Base-by-base conservation (phyloP, 2,797 vertebrate genomes). In the Pipistrellus nathusii region DNA sequence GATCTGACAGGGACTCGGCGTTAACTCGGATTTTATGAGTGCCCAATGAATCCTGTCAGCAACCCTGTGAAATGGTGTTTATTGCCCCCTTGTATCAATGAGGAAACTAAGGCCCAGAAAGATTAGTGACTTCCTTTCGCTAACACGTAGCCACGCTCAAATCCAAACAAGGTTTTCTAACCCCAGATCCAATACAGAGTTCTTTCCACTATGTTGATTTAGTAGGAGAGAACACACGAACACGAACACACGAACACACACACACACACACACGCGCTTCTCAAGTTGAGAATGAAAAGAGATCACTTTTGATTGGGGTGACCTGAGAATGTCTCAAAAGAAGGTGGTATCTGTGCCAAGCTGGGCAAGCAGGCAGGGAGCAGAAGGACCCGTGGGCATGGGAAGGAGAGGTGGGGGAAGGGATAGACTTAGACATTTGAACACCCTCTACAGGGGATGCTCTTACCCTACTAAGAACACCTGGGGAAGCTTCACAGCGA, bases 91-190 rank as follows among this genome's bases (percentile, higher is more conserved):
- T 82, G 78, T n/a, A 55, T 66, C 66, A 75, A 2, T 12, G 41
- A 80, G 81, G 72, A 86, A 85, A 46, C 23, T 3, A 68, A 77
- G 44, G 51, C 72, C 75, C 73, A 38, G 38, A 53, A 30, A 44
- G 51, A 76, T 53, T 62, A 82, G 23, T 48, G 48, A 23, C 14
- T 76, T 93, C 72, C 53, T 41, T 88, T 57, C 71, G 6, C 41
- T 89, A 44, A 87, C 38, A 82, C 68, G 62, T 73, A 64, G 46
- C 62, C 32, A 38, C 25, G 27, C 35, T 75, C 35, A 21, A 75
- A 73, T 55, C 55, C 51, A 35, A 84, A 86, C n/a, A 41, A 89
- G 51, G 9, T 77, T 93, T 90, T 72, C 71, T 81, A 76, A 89
- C 27, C 25, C 23, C 35, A 73, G n/a, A 57, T 21, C 66, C 35